Evolutionary conservation across 2,888 invertebrate species (phyloP).

Genomic region (Spilarctia lutea): DNA sequence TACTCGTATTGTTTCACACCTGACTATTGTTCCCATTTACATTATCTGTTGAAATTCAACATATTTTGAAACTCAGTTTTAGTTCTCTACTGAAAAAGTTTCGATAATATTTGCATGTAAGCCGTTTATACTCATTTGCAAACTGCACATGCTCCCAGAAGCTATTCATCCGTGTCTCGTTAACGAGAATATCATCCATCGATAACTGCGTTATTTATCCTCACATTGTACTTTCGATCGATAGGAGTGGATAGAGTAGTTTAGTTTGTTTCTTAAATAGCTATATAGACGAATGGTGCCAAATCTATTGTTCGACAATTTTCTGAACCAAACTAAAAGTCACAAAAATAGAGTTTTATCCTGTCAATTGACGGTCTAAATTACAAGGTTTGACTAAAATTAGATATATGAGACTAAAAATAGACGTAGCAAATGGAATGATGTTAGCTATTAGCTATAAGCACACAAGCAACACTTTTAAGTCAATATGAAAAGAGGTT

Average conservation of each 20-base stretch:
- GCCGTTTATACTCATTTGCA: not conserved
- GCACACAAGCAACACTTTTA: too few species aligned
- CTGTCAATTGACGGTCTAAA: too few species aligned
- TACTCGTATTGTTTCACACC: not conserved
- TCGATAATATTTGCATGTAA: not conserved
- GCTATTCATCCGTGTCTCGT: constrained; percentile 15
- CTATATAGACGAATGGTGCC: not conserved
- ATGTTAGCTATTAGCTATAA: too few species aligned
- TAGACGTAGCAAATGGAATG: too few species aligned
- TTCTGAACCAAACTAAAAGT: too few species aligned
- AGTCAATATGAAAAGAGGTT: too few species aligned
- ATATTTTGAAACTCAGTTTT: constrained; percentile 8
- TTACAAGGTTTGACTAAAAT: too few species aligned
- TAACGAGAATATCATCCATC: constrained; percentile 20
- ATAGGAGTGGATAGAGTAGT: not conserved
- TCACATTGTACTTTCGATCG: constrained; percentile 35
- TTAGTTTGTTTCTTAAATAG: not conserved
- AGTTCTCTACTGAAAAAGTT: not conserved
- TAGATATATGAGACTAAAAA: too few species aligned
- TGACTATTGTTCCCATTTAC: constrained; percentile 21
- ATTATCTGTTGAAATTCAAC: too few species aligned
- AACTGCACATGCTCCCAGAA: constrained; percentile 1
- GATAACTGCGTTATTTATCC: constrained; percentile 30
- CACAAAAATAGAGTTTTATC: too few species aligned
- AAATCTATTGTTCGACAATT: too few species aligned